Evolutionary conservation across 2,113 vertebrate species (phyloP), one percentile per base, ranked within the genome.

Genomic region (Melanotaenia duboulayi): DNA sequence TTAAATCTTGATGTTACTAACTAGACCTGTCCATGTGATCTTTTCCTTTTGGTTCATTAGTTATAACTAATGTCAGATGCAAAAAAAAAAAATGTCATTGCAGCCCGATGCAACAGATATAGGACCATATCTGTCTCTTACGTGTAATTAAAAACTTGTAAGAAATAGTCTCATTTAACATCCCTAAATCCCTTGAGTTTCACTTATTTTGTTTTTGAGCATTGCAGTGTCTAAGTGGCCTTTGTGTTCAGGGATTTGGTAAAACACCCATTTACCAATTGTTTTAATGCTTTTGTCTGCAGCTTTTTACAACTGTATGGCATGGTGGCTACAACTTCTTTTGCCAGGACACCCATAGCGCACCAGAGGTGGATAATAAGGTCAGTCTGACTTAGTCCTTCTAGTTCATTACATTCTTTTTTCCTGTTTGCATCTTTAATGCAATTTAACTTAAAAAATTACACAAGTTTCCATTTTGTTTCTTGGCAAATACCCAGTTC

Each of bases 341-440:
- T 94, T 99, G 98, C 84, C 98, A 99, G 91, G 91, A 97, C 83
- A 97, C 95, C 0, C 95, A 93, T 86, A 96, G 95, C 3, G 93
- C 90, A 42, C 95, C 92, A 65, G 95, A 96, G 70, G 92, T 93
- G 0, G 97, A 99, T 71, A 90, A 93, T 76, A 99, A 96, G 96
- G 98, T 98, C 94, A 17, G 16, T 52, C 46, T 22, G 50, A 1
- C 63, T 23, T 62, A 16, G 17, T 13, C 17, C 17, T 42, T 24
- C 9, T 59, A 44, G 16, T 65, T 73, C 13, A 44, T 44, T 48
- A 8, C 24, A 16, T 3, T 57, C 17, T 28, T 23, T 35, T 65
- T 54, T 58, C 4, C 6, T 28, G 3, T 28, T 28, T 28, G 28
- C 6, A 6, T 28, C 6, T 28, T 28, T 28, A 6, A 28, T 28